These are phyloP conservation scores for Arothron firmamentum DNA, from an alignment of 2,113 vertebrate genomes.

Conservation along the genomic window DNA sequence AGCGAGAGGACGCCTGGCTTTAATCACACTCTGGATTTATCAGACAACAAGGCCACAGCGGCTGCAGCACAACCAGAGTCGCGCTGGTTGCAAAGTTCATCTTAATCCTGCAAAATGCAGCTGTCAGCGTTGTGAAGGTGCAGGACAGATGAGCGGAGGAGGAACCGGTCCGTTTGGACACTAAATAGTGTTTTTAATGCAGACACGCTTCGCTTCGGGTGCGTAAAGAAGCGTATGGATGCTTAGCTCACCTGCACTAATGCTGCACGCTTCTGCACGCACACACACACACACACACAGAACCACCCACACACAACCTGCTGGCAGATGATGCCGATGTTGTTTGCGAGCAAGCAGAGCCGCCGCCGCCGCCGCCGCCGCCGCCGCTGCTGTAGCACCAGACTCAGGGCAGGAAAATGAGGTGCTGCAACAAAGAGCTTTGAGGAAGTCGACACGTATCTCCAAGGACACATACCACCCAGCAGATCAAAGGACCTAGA, in stretches of 20 bases:
- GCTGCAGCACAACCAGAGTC: too few relatives aligned
- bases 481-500: conserved; percentile 69
- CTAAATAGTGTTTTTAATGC: too few relatives aligned
- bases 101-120: too few relatives aligned
- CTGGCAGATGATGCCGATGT: conserved; percentile 2
- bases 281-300: conserved; percentile 1
- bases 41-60: too few relatives aligned
- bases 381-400: conserved; percentile 31
- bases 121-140: too few relatives aligned
- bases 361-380: neutral
- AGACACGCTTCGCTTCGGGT: too few relatives aligned
- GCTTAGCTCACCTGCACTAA: neutral
- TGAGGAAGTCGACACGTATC: conserved; percentile 66
- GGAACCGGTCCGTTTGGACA: too few relatives aligned
- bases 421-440: conserved; percentile 65
- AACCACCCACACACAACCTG: neutral
- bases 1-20: too few relatives aligned
- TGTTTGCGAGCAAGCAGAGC: conserved; percentile 27
- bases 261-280: neutral
- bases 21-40: too few relatives aligned
- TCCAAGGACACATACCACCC: conserved; percentile 76
- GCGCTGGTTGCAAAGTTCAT: too few relatives aligned
- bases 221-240: too few relatives aligned
- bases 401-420: conserved; percentile 61
- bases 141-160: too few relatives aligned